Base-by-base conservation (phyloP, 2,113 vertebrate genomes). In the Calyptommatus sinebrachiatus region DNA sequence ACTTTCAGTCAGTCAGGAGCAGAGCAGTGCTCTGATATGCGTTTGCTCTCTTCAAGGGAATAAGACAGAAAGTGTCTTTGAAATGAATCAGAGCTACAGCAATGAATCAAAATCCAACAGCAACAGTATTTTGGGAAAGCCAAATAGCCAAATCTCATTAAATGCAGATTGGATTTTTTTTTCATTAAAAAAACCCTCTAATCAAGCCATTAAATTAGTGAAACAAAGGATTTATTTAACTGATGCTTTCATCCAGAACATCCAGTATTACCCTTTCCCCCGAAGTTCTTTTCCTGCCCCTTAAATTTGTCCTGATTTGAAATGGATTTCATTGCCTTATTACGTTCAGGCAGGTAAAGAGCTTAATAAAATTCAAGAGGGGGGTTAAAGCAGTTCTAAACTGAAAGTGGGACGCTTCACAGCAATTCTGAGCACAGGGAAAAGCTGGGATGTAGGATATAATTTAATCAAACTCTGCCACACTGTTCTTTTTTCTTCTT, bases 211-310 rank as follows among this genome's bases (percentile, higher is more conserved):
- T 67, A 68, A 53, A 80, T 67, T 57, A 73, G 71, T 62, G 41
- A 28, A 80, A 9, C 1, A 28, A 66, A n/a, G 62, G 78, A 80
- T 80, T 80, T 80, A 73, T 68, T 78, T 80, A n/a, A n/a, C n/a
- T n/a, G 31, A 68, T 60, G 63, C 35, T 48, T 67, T 80, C 65
- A 68, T 67, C 71, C 63, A 18, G 41, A 74, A 73, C 35, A 20
- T 24, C 29, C 71, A 68, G 67, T 74, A 60, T 80, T 74, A 45
- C 31, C 35, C 77, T 80, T 74, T 28, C 31, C 35, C 77, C 14
- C 21, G 11, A 24, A 71, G 9, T 18, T 70, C 61, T 3, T 2
- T 76, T 63, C 12, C 24, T 45, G 20, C 20, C 11, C 14, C n/a
- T 71, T 71, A 28, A 53, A 41, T 35, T 28, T 7, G 29, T 41